Evolutionary conservation across 2,113 vertebrate species (phyloP), one percentile per base, ranked within the genome.

Genomic region (Oceanodroma tethys): DNA sequence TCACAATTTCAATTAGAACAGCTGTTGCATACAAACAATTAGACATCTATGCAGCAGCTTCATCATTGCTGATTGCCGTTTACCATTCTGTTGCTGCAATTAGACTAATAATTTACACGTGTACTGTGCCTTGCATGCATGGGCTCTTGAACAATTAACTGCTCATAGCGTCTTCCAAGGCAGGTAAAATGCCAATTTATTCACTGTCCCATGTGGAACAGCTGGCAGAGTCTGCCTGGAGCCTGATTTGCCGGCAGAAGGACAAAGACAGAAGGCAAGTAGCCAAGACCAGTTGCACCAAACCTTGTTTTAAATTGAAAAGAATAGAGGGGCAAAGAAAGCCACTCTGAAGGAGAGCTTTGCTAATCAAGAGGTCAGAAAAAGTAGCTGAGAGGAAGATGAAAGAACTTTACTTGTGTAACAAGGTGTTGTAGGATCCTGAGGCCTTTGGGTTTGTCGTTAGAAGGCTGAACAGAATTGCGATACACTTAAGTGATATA

Each of bases 1-100:
- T 78, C 68, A 91, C 56, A 71, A 78, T 92, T 97, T 96, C 90
- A 88, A 82, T 96, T 88, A 86, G 60, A 97, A 32, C 92, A 97
- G 92, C 85, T 96, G 90, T 62, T 79, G 34, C 43, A 38, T 81
- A 72, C 53, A 86, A 96, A 75, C 53, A 65, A 81, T 96, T 94
- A 90, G 75, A 88, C 34, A 79, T 88, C 80, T 90, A 89, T 11
- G 18, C 75, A 88, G 42, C 62, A 79, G 72, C 82, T 86, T 88
- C 43, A 36, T 74, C 56, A 45, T 58, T 79, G 79, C n/a, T 2
- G 45, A 3, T 83, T 88, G 38, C 50, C 16, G 5, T 88, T 91
- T 95, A 56, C 89, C 55, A 72, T 88, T 92, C 86, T 74, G 47
- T 79, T 87, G 26, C 60, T 90, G 47, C 82, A 92, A 74, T 88